phyloP scores from a whole-genome alignment of 2,888 invertebrate species.

The Dryadula phaetusa region DNA sequence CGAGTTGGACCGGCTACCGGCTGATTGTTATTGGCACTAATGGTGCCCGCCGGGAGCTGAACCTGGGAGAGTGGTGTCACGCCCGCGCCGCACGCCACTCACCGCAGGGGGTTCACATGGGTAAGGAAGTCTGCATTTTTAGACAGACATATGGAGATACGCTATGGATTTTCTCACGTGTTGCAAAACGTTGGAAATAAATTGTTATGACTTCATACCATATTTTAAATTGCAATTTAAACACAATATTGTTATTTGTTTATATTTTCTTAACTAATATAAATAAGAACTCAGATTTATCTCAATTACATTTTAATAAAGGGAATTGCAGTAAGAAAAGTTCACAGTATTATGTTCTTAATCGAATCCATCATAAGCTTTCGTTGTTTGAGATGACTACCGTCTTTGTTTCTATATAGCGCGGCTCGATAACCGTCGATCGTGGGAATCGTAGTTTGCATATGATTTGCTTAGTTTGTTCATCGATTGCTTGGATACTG shows the following conservation, averaged over 20 bases:
- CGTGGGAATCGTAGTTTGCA: slow-evolving; percentile 60
- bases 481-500: slow-evolving; percentile 48
- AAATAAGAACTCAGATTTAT: too few species aligned
- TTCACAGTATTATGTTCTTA: not conserved
- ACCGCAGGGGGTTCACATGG: slow-evolving; percentile 63
- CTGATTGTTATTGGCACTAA: slow-evolving; percentile 81
- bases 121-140: slow-evolving; percentile 45
- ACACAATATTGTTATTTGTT: not conserved
- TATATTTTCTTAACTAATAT: too few species aligned
- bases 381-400: slow-evolving; percentile 35
- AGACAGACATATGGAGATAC: slow-evolving; percentile 28
- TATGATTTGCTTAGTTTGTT: slow-evolving; percentile 60
- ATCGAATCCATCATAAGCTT: slow-evolving; percentile 35
- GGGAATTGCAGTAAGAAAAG: not conserved
- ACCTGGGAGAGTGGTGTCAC: slow-evolving; percentile 69
- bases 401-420: slow-evolving; percentile 39
- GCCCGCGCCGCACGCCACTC: slow-evolving; percentile 69
- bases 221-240: not conserved
- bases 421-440: slow-evolving; percentile 47
- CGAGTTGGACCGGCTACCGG: slow-evolving; percentile 74
- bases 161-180: slow-evolving; percentile 17
- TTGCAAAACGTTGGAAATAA: not conserved
- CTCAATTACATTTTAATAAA: too few species aligned
- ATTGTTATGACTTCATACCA: not conserved
- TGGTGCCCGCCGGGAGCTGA: slow-evolving; percentile 77